Conservation (phyloP, 1,140 invertebrate species). For the Ctenoplectra terminalis region DNA sequence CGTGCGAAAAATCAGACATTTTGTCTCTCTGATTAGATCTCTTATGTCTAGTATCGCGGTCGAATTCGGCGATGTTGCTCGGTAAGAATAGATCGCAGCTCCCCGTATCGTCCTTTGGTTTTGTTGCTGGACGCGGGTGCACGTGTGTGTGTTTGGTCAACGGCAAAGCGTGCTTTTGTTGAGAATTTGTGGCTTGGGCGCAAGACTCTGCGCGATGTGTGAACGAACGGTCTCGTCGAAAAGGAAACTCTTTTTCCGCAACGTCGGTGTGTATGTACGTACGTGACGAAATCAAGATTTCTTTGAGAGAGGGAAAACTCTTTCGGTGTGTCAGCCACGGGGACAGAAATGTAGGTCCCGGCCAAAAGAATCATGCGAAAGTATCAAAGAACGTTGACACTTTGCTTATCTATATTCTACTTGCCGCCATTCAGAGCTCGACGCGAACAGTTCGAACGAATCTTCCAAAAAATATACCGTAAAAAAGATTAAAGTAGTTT, state of each 20-base stretch:
- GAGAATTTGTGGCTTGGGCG: constrained; percentile 22
- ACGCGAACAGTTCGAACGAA: too few species aligned
- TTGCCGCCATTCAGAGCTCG: neutral
- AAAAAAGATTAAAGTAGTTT: too few species aligned
- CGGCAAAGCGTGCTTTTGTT: constrained; percentile 20
- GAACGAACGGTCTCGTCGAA: constrained; percentile 10
- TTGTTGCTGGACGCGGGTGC: too few species aligned
- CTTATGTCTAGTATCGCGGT: too few species aligned
- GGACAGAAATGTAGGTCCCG: constrained; percentile 15
- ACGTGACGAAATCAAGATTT: constrained; percentile 14
- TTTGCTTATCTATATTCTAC: constrained; percentile 34
- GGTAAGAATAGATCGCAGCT: neutral
- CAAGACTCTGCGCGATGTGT: neutral
- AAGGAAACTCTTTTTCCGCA: constrained; percentile 1
- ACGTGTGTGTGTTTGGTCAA: too few species aligned
- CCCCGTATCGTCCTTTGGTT: neutral
- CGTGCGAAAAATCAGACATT: too few species aligned
- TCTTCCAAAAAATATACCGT: neutral
- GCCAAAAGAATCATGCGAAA: neutral
- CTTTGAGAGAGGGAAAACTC: constrained; percentile 12
- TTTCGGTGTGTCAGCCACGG: constrained; percentile 9
- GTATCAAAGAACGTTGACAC: neutral
- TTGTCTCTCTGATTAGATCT: too few species aligned
- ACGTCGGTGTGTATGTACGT: neutral
- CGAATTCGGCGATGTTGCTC: neutral